phyloP scores from a whole-genome alignment of 2,113 vertebrate genomes.

The Eudorcas thomsonii region DNA sequence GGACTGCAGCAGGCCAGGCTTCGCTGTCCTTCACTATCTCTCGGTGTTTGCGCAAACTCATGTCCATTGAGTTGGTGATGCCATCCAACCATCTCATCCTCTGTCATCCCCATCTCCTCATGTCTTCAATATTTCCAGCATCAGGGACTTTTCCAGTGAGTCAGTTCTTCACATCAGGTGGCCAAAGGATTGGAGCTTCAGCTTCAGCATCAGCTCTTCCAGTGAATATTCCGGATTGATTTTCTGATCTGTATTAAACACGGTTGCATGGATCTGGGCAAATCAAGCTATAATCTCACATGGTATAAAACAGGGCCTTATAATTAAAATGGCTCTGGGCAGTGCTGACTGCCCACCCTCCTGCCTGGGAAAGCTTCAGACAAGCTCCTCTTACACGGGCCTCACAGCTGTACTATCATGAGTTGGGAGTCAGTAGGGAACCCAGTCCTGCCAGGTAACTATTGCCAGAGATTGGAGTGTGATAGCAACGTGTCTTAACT shows the following conservation, averaged over 20 bases:
- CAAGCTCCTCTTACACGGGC: neutral
- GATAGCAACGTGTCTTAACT: neutral
- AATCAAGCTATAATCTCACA: neutral
- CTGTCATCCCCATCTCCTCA: neutral
- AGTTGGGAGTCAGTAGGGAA: neutral
- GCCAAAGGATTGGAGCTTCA: neutral
- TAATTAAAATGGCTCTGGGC: neutral
- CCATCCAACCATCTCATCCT: neutral
- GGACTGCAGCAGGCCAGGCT: neutral
- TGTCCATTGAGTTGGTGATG: neutral
- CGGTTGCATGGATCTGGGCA: neutral
- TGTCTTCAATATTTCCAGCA: neutral
- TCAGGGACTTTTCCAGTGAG: neutral
- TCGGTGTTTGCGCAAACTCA: fast-evolving
- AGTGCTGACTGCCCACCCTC: fast-evolving
- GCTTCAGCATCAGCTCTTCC: neutral
- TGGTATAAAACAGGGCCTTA: too few species aligned
- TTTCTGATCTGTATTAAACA: neutral
- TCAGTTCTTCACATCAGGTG: neutral
- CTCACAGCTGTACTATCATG: neutral
- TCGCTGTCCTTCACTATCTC: neutral
- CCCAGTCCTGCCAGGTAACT: neutral
- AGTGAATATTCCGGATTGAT: neutral
- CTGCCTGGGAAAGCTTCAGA: neutral
- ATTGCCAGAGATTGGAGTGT: neutral